A percentile compares a stretch with the other conserved stretches of the same genome.
Evolutionary conservation across 2,888 invertebrate genomes (phyloP).

Genomic region (Dryadula phaetusa): DNA sequence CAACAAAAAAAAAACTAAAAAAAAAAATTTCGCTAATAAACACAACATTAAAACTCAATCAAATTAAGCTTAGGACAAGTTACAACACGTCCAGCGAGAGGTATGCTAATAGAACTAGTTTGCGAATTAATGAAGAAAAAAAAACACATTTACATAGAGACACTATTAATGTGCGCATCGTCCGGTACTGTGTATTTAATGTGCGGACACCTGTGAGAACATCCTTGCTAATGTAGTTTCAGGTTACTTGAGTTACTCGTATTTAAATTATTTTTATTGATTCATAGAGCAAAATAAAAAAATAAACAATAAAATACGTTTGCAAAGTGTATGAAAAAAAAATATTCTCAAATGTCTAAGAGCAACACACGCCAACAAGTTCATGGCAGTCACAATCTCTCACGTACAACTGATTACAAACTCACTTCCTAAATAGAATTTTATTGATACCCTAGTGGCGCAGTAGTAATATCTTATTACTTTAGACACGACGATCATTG

Average conservation of each 20-base stretch:
- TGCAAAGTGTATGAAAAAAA: no score
- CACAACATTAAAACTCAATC: no score
- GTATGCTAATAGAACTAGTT: slow-evolving; percentile 26
- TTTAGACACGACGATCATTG: neutral
- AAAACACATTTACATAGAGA: slow-evolving; percentile 16
- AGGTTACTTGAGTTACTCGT: no score
- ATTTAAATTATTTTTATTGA: no score
- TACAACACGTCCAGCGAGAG: slow-evolving; percentile 6
- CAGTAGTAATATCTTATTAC: neutral
- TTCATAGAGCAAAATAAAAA: no score
- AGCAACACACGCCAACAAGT: neutral
- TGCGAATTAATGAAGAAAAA: slow-evolving; percentile 16
- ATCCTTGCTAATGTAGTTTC: no score
- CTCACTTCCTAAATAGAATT: slow-evolving; percentile 1
- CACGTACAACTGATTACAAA: neutral
- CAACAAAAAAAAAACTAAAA: no score
- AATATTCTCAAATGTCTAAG: neutral
- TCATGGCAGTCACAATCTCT: neutral
- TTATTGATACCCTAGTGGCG: neutral
- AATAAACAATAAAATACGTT: no score
- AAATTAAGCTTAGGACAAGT: no score
- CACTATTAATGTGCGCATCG: slow-evolving; percentile 7
- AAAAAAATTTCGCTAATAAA: no score
- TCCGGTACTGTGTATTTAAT: slow-evolving; percentile 16
- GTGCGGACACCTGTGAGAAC: slow-evolving; percentile 25